Base-by-base conservation (phyloP, 2,797 vertebrate species). In the Pogonophryne albipinna region DNA sequence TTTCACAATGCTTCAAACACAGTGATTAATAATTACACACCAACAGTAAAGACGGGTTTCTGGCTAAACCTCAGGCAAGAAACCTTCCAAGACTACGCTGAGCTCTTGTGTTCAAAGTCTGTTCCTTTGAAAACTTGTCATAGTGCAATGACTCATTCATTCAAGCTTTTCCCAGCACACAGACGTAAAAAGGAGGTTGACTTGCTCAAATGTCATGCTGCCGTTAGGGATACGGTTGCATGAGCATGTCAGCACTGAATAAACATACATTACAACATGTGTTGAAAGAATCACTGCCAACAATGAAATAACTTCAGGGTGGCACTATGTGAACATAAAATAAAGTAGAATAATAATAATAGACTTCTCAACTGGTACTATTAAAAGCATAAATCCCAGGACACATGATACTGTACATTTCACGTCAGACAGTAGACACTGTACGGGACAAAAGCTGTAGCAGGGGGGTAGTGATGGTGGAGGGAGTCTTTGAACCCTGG, bases 1-100 rank as follows among this genome's bases (percentile, higher is more conserved):
- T 77, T 75, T 27, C 56, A 73, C 71, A 76, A 79, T 17, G 62
- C 20, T 23, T 27, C 55, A 23, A 13, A 19, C 10, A 61, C 6
- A 60, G 12, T 60, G 52, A 47, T 44, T 38, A 38, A 38, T 38
- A 38, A 38, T 38, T 38, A 38, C 34, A 38, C n/a, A 27, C 58
- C n/a, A 34, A 60, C 65, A 6, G 27, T 53, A 10, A 55, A 66
- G 56, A 58, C n/a, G 4, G 3, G 31, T 56, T 49, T 52, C 0
- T 4, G 44, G 16, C 42, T 67, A 13, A 74, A 74, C 52, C 20
- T 23, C 15, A 16, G 16, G 27, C 12, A 41, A 4, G 12, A 55
- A 58, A 49, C 5, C 4, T 14, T 4, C 14, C 16, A 8, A 38
- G 5, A 60, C 34, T 27, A 76, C 38, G 31, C 9, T 2, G 4